A percentile compares a stretch with the other conserved stretches of the same genome.
phyloP scores from a whole-genome alignment of 2,888 invertebrate genomes.

The Scaptomyza reducta region DNA sequence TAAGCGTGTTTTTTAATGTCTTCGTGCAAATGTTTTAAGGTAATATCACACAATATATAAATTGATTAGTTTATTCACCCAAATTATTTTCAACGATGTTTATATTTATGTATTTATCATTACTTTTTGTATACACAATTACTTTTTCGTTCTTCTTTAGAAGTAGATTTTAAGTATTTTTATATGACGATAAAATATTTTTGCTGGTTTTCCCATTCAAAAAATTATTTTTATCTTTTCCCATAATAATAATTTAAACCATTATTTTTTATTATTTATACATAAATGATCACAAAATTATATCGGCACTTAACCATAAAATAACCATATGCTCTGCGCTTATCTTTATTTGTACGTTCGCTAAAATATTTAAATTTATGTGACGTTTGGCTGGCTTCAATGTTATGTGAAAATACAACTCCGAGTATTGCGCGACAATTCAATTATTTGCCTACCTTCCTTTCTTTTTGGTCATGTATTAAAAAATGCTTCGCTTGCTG shows the following conservation, averaged over 20 bases:
- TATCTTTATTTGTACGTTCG: conserved; percentile 24
- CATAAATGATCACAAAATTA: conserved; percentile 27
- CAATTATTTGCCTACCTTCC: conserved; percentile 66
- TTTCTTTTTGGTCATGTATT: conserved; percentile 34
- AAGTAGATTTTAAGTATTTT: no score
- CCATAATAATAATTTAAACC: conserved; percentile 7
- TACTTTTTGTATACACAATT: no score
- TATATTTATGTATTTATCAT: no score
- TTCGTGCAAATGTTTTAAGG: no score
- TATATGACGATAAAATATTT: no score
- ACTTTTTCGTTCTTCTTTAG: no score
- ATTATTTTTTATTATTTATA: conserved; percentile 10
- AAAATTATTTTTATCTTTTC: conserved; percentile 13
- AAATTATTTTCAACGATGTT: no score
- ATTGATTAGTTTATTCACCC: no score
- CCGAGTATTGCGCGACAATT: conserved; percentile 33
- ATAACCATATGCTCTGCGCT: conserved; percentile 1
- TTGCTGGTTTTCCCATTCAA: background rate
- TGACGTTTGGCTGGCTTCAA: conserved; percentile 8
- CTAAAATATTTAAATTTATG: conserved; percentile 22
- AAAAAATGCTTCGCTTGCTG: conserved; percentile 12
- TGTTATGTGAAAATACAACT: conserved; percentile 8
- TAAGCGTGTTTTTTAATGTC: no score
- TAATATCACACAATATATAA: no score
- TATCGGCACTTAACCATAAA: conserved; percentile 20